Evolutionary conservation across 2,113 vertebrate genomes (phyloP).

Genomic region (Bubo scandiacus): DNA sequence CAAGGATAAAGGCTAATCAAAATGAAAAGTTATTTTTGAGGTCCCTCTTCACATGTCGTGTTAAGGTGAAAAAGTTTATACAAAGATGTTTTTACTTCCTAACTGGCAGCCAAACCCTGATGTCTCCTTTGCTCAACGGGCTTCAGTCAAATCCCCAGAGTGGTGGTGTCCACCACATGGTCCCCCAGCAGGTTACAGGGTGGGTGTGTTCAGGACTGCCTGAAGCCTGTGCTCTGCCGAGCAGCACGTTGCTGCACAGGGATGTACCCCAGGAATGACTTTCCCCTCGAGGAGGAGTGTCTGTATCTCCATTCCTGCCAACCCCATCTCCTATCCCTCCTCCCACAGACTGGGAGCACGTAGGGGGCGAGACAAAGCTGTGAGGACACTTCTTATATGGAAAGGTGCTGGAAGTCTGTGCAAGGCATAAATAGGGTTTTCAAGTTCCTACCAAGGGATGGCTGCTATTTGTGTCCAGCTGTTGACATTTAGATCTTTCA

Average conservation of each 20-base stretch:
- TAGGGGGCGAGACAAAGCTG: rapidly evolving
- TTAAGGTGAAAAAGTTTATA: neutral
- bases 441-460: neutral
- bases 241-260: neutral
- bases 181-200: neutral
- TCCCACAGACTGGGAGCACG: rapidly evolving
- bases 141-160: neutral
- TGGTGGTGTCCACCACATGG: rapidly evolving
- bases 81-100: neutral
- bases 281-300: neutral
- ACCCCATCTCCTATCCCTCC: neutral
- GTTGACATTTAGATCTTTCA: neutral
- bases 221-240: neutral
- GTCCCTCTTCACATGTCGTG: neutral
- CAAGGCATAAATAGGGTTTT: neutral
- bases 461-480: neutral
- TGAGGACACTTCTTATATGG: neutral
- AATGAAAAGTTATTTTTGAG: neutral
- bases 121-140: neutral
- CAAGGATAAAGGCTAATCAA: neutral
- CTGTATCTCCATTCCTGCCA: neutral
- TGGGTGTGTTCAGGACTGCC: neutral
- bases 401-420: neutral
- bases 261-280: neutral
- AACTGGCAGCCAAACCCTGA: neutral